Conservation (phyloP, 2,113 vertebrate species). For the Speoplatyrhinus poulsoni region DNA sequence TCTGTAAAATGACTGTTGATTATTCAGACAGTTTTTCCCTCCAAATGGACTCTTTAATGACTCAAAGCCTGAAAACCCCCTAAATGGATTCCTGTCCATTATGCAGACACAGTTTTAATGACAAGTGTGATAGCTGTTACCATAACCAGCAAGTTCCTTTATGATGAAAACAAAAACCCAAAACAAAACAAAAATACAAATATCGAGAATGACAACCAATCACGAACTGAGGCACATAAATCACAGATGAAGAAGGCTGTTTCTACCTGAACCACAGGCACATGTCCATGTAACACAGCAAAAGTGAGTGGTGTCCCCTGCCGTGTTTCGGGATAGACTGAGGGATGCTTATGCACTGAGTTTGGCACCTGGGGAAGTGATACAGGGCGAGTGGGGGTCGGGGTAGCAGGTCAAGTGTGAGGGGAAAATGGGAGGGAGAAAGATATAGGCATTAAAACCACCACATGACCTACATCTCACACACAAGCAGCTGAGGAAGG, state of each 20-base stretch:
- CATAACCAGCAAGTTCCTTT: conserved; percentile 21
- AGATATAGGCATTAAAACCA: conserved; percentile 68
- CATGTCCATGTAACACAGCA: conserved; percentile 98
- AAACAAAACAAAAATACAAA: conserved; percentile 50
- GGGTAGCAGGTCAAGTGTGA: conserved; percentile 45
- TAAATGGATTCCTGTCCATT: no score
- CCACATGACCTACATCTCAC: conserved; percentile 34
- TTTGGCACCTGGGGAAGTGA: conserved; percentile 93
- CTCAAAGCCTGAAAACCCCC: no score
- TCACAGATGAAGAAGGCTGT: conserved; percentile 61
- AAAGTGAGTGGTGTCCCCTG: conserved; percentile 99
- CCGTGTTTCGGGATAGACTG: conserved; percentile 96
- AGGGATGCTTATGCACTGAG: conserved; percentile 97
- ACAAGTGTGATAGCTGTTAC: conserved; percentile 8
- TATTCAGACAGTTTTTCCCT: background rate
- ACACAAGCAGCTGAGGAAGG: conserved; percentile 42
- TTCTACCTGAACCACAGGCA: conserved; percentile 98
- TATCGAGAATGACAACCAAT: conserved; percentile 43
- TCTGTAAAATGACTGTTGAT: background rate
- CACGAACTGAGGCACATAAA: conserved; percentile 58
- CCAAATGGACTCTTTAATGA: background rate
- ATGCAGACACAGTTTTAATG: no score
- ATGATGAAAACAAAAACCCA: conserved; percentile 39
- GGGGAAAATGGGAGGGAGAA: conserved; percentile 40
- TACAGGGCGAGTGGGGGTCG: conserved; percentile 44